Evolutionary conservation across 2,888 invertebrate genomes (phyloP).

Genomic region (Brenthis hecate): DNA sequence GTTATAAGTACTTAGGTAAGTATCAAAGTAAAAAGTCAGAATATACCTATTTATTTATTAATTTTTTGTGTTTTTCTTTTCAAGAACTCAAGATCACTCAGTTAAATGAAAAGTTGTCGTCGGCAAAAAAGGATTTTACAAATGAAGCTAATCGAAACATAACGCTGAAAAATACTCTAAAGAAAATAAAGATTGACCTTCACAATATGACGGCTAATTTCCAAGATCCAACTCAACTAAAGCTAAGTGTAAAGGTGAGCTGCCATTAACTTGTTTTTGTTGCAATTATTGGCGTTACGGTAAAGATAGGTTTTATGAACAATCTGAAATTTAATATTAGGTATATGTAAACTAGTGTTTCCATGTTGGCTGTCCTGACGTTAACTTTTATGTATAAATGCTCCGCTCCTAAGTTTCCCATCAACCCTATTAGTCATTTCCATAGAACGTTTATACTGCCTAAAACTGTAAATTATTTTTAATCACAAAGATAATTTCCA

Average conservation of each 20-base stretch:
- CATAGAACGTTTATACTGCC: too few relatives aligned
- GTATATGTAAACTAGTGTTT: too few relatives aligned
- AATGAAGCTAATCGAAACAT: slow-evolving; percentile 84
- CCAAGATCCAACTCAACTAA: slow-evolving; percentile 87
- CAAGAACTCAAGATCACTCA: slow-evolving; percentile 89
- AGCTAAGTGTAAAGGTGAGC: slow-evolving; percentile 78
- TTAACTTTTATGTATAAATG: too few relatives aligned
- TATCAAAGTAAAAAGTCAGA: neutral
- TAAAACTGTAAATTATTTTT: too few relatives aligned
- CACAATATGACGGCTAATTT: slow-evolving; percentile 90
- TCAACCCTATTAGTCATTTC: too few relatives aligned
- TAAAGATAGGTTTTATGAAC: neutral
- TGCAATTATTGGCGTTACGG: too few relatives aligned
- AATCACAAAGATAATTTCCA: too few relatives aligned
- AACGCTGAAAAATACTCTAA: slow-evolving; percentile 84
- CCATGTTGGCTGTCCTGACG: too few relatives aligned
- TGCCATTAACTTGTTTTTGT: neutral
- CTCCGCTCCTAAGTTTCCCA: too few relatives aligned
- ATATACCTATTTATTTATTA: neutral
- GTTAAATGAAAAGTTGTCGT: slow-evolving; percentile 88
- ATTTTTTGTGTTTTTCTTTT: slow-evolving; percentile 44
- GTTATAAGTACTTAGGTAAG: too few relatives aligned
- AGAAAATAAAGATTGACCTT: slow-evolving; percentile 90
- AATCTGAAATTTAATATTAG: too few relatives aligned
- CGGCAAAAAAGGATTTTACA: slow-evolving; percentile 87